A percentile compares a stretch with the other conserved stretches of the same genome.
Conservation (phyloP, 2,113 vertebrate species). For the Barnardius zonarius region DNA sequence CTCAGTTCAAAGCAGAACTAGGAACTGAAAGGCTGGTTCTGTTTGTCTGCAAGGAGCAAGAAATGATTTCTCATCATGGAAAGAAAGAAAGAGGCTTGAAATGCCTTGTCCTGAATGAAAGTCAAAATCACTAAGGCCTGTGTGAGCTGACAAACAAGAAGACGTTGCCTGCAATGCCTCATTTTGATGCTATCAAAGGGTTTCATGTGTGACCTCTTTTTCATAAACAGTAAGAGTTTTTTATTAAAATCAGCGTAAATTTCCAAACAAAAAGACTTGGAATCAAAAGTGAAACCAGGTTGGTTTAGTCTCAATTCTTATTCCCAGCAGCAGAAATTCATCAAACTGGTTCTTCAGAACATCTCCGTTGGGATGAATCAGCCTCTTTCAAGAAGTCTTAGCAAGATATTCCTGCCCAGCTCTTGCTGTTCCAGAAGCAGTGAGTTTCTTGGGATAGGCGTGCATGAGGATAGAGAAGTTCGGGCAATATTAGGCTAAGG, state of each 20-base stretch:
- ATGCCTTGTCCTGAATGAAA: slow-evolving; percentile 14
- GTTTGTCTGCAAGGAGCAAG: not conserved
- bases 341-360: not conserved
- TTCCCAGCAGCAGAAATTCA: not conserved
- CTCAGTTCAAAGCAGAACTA: slow-evolving; percentile 37
- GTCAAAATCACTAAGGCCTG: slow-evolving; percentile 17
- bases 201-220: slow-evolving; percentile 59
- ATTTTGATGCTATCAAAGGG: slow-evolving; percentile 49
- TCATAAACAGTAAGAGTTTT: not conserved
- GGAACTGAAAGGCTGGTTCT: slow-evolving; percentile 11
- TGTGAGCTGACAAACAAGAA: not conserved
- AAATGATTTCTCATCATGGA: not conserved
- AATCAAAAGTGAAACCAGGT: slow-evolving; percentile 10
- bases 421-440: not conserved
- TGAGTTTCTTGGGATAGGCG: not conserved
- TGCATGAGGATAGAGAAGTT: not conserved
- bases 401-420: not conserved
- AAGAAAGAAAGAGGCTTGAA: not conserved
- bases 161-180: not conserved
- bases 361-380: not conserved
- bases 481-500: not conserved
- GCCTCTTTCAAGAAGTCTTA: not conserved
- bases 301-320: not conserved
- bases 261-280: slow-evolving; percentile 42
- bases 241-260: slow-evolving; percentile 43